These are phyloP conservation scores for Buphagus erythrorhynchus DNA, from an alignment of 2,797 vertebrate genomes.

Conservation along the genomic window DNA sequence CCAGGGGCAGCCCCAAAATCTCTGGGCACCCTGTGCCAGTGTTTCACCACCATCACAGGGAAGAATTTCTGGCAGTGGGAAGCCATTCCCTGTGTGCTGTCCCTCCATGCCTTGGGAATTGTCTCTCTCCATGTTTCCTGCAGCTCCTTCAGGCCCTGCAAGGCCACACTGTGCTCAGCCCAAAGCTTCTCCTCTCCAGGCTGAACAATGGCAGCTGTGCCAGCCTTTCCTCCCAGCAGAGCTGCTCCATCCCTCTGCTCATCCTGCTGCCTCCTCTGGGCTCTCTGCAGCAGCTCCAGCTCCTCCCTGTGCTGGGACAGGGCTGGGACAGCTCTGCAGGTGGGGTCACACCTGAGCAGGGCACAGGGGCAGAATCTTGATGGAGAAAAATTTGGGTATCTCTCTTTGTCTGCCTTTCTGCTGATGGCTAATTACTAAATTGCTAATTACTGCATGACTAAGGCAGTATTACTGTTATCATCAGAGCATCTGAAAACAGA, in stretches of 20 bases:
- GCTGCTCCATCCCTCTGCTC: too few relatives aligned
- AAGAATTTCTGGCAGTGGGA: too few relatives aligned
- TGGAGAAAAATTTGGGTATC: neutral
- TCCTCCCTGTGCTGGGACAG: neutral
- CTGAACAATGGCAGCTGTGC: too few relatives aligned
- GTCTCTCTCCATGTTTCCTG: too few relatives aligned
- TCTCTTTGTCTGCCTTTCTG: neutral
- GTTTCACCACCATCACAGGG: fast-evolving
- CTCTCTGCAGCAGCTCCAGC: neutral
- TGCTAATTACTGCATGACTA: neutral
- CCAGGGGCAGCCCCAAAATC: neutral
- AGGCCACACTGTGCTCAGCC: too few relatives aligned
- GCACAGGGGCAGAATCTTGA: neutral
- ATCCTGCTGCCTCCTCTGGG: neutral
- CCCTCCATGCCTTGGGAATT: neutral
- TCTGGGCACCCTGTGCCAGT: neutral
- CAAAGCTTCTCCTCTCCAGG: too few relatives aligned
- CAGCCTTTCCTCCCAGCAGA: too few relatives aligned
- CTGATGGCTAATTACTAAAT: neutral
- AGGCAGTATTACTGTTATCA: neutral
- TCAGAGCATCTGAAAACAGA: neutral
- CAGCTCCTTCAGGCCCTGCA: too few relatives aligned
- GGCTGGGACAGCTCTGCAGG: neutral
- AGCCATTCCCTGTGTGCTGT: neutral
- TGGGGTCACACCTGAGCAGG: neutral